These are phyloP conservation scores for Nylanderia fulva DNA, from an alignment of 1,140 invertebrate species.

Conservation along the genomic window DNA sequence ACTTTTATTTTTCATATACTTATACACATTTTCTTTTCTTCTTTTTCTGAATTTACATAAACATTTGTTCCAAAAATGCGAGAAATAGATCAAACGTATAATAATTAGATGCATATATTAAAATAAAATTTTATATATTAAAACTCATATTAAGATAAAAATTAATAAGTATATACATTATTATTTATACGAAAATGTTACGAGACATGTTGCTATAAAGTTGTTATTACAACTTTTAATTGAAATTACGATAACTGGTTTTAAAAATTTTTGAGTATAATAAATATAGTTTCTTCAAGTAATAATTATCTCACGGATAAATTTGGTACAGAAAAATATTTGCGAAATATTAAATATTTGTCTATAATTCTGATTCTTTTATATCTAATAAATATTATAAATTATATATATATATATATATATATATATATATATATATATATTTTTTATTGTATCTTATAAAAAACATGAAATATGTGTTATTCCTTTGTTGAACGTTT, in stretches of 20 bases:
- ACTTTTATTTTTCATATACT: too few relatives aligned
- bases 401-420: constrained; percentile 12
- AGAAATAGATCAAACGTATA: not conserved
- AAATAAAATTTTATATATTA: too few relatives aligned
- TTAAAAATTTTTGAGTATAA: not conserved
- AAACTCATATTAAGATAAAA: too few relatives aligned
- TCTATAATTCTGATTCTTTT: too few relatives aligned
- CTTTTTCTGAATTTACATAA: not conserved
- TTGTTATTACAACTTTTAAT: too few relatives aligned
- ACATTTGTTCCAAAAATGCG: not conserved
- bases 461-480: too few relatives aligned
- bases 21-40: not conserved
- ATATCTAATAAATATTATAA: not conserved
- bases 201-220: too few relatives aligned
- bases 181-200: not conserved
- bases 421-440: not conserved
- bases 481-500: too few relatives aligned
- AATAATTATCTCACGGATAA: not conserved
- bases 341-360: constrained; percentile 5
- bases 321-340: constrained; percentile 3
- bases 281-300: not conserved
- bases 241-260: not conserved
- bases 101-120: too few relatives aligned
- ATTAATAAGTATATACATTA: too few relatives aligned
- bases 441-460: too few relatives aligned